Evolutionary conservation across 1,140 invertebrate species (phyloP).

Genomic region (Brachionus rubens): DNA sequence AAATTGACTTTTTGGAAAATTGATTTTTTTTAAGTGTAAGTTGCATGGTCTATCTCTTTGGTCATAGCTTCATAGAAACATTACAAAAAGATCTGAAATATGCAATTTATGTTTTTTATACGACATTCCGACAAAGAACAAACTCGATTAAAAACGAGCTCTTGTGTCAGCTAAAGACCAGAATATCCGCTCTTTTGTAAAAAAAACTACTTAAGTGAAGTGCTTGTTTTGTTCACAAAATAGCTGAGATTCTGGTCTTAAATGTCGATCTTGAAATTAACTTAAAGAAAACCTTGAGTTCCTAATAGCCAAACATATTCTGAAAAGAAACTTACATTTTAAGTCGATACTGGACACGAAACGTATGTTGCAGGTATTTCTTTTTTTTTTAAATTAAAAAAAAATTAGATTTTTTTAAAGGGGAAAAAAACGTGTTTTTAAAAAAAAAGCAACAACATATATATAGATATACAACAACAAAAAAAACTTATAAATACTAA

Average conservation of each 20-base stretch:
- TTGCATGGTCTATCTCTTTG: neutral
- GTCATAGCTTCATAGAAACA: neutral
- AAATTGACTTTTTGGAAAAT: neutral
- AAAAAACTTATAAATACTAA: no score
- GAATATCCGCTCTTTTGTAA: no score
- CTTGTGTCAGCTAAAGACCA: neutral
- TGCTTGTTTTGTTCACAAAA: no score
- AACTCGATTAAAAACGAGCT: neutral
- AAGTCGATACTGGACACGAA: slow-evolving; percentile 15
- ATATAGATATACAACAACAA: no score
- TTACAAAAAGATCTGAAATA: neutral
- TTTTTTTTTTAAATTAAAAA: neutral
- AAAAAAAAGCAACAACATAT: no score
- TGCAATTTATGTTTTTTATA: neutral
- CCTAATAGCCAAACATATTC: neutral
- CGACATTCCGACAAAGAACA: neutral
- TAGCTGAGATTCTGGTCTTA: no score
- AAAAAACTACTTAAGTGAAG: no score
- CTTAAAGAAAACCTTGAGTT: no score
- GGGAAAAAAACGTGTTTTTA: no score
- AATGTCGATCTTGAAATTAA: no score
- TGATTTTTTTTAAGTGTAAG: neutral
- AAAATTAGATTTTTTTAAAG: no score
- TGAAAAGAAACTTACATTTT: slow-evolving; percentile 9
- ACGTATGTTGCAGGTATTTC: neutral